Conservation (phyloP, 23 tunicate species). For the Trididemnum clinides region DNA sequence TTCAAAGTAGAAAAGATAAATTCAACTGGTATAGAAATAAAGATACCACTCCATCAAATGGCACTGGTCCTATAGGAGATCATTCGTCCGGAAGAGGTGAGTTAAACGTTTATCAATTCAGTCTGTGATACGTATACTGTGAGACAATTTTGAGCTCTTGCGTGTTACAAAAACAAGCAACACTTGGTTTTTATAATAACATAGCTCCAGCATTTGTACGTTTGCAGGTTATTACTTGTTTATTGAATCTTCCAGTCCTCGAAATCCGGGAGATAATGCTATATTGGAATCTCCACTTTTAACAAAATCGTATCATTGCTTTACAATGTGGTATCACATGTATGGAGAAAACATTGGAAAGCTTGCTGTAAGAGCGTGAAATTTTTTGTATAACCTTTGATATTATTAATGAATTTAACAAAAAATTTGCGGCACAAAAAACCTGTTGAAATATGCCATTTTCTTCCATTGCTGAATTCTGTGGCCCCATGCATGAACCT, state of each 20-base stretch:
- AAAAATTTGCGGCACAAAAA: no score
- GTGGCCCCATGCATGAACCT: no score
- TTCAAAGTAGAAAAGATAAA: constrained; percentile 49
- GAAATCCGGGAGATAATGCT: constrained; percentile 57
- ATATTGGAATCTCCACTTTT: constrained; percentile 58
- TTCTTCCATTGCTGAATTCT: no score
- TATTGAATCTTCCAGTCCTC: constrained; percentile 96
- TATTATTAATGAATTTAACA: background rate
- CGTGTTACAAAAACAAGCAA: no score
- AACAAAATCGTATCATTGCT: constrained; percentile 67
- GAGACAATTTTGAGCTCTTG: no score
- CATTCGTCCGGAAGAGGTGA: constrained; percentile 58
- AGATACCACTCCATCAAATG: constrained; percentile 73
- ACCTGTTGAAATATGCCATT: no score
- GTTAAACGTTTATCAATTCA: no score
- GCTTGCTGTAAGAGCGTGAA: constrained; percentile 8
- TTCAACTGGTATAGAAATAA: constrained; percentile 65
- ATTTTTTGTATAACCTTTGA: no score
- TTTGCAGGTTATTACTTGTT: constrained; percentile 79
- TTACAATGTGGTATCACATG: constrained; percentile 91
- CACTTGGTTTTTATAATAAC: no score
- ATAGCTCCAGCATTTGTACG: no score
- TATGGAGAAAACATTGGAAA: constrained; percentile 76
- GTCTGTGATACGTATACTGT: no score
- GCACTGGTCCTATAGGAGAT: constrained; percentile 92